Conservation (phyloP, 2,113 vertebrate species). For the human region DNA sequence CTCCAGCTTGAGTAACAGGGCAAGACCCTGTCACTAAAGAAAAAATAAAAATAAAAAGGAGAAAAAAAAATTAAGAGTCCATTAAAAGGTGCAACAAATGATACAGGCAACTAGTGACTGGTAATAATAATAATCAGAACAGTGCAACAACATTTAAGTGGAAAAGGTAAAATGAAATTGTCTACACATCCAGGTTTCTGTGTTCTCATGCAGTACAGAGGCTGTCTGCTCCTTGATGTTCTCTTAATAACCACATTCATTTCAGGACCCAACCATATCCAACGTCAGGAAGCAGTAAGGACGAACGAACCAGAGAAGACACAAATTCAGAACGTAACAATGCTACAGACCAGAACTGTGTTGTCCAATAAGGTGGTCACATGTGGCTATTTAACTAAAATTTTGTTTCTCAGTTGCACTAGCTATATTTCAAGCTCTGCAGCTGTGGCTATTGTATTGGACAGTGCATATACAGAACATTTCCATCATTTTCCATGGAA, state of each 20-base stretch:
- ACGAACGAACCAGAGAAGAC: neutral
- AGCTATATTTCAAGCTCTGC: neutral
- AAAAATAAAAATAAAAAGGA: too few relatives aligned
- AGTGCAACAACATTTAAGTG: neutral
- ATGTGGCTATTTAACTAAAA: neutral
- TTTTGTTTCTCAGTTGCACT: neutral
- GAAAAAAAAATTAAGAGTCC: neutral
- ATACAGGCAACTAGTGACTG: neutral
- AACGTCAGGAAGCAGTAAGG: neutral
- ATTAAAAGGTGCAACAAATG: constrained; percentile 10
- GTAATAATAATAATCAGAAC: neutral
- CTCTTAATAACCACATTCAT: neutral
- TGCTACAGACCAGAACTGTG: neutral
- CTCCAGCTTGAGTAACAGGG: too few relatives aligned
- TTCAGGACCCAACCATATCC: neutral
- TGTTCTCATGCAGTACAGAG: neutral
- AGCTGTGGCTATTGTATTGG: neutral
- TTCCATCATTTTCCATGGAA: neutral
- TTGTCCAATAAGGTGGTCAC: neutral
- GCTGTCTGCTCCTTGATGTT: neutral
- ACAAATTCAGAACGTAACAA: neutral
- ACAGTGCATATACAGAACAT: neutral
- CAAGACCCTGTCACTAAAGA: too few relatives aligned
- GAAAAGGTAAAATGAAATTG: neutral
- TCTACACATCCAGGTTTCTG: neutral